Conservation (phyloP, 1,140 invertebrate species). For the Aradophagus sp. region DNA sequence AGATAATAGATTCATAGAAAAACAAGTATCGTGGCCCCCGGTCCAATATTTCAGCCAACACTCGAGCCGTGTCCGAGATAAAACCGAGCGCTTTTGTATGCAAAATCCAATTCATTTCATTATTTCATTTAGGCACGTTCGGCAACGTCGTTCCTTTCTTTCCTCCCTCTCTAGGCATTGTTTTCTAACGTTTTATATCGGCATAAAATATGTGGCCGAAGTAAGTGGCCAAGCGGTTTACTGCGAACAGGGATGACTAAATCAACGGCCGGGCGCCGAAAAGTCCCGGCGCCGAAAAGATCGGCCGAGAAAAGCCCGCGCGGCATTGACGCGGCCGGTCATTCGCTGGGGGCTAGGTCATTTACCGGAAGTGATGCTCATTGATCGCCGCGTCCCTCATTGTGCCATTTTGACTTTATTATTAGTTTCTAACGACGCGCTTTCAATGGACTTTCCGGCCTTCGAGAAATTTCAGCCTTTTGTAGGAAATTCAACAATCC, state of each 20-base stretch:
- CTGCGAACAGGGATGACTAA: conserved; percentile 15
- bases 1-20: conserved; percentile 25
- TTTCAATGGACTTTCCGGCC: conserved; percentile 11
- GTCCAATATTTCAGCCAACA: conserved; percentile 9
- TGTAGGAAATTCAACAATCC: conserved; percentile 19
- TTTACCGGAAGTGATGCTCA: conserved; percentile 34
- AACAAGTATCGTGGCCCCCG: neutral
- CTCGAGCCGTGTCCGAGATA: neutral
- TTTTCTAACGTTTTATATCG: conserved; percentile 10
- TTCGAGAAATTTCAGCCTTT: conserved; percentile 10
- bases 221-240: too few relatives aligned
- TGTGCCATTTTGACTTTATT: conserved; percentile 33
- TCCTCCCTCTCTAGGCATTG: conserved; percentile 5
- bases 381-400: conserved; percentile 19
- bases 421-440: conserved; percentile 26
- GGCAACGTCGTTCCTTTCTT: too few relatives aligned
- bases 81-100: conserved; percentile 6
- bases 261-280: conserved; percentile 2
- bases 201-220: neutral
- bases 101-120: conserved; percentile 13
- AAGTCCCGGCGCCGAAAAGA: conserved; percentile 15
- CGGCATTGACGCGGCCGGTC: conserved; percentile 9
- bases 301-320: conserved; percentile 12
- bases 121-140: conserved; percentile 7
- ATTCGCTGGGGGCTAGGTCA: conserved; percentile 15